Conservation (phyloP, 2,797 vertebrate species). For the Labroides dimidiatus region DNA sequence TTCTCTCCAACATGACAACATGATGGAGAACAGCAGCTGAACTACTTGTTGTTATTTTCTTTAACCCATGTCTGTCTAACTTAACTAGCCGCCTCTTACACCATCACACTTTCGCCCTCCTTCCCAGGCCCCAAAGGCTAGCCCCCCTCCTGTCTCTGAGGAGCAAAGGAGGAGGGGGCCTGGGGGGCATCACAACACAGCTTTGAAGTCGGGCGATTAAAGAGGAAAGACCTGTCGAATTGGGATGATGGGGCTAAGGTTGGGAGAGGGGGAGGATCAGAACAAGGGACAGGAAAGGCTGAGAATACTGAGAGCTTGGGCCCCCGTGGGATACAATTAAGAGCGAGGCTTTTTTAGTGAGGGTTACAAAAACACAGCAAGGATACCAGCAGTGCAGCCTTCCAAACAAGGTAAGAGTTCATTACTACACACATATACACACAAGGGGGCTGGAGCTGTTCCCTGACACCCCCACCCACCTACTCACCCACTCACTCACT, state of each 20-base stretch:
- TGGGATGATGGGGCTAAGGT: constrained; percentile 67
- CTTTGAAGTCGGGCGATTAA: constrained; percentile 83
- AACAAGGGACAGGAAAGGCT: constrained; percentile 74
- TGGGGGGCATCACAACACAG: constrained; percentile 63
- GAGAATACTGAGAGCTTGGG: constrained; percentile 72
- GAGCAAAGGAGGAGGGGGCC: constrained; percentile 58
- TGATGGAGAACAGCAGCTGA: constrained; percentile 45
- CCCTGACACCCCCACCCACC: constrained; percentile 26
- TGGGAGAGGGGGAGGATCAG: constrained; percentile 68
- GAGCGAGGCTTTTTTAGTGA: constrained; percentile 70
- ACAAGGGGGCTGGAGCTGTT: constrained; percentile 52
- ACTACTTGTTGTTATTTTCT: constrained; percentile 64
- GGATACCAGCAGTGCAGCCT: constrained; percentile 64
- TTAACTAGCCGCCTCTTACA: constrained; percentile 33
- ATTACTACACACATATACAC: constrained; percentile 58
- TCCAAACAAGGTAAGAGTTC: constrained; percentile 77
- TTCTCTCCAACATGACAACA: constrained; percentile 25
- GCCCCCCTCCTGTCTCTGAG: constrained; percentile 47
- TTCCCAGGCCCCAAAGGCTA: constrained; percentile 67
- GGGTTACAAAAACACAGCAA: constrained; percentile 79
- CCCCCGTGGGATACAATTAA: constrained; percentile 82
- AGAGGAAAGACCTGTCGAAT: constrained; percentile 79
- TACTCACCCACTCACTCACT: constrained; percentile 8
- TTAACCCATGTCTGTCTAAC: constrained; percentile 39
- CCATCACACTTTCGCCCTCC: constrained; percentile 53